Evolutionary conservation across 2,797 vertebrate species (phyloP).

Genomic region (Sebastes itinus): DNA sequence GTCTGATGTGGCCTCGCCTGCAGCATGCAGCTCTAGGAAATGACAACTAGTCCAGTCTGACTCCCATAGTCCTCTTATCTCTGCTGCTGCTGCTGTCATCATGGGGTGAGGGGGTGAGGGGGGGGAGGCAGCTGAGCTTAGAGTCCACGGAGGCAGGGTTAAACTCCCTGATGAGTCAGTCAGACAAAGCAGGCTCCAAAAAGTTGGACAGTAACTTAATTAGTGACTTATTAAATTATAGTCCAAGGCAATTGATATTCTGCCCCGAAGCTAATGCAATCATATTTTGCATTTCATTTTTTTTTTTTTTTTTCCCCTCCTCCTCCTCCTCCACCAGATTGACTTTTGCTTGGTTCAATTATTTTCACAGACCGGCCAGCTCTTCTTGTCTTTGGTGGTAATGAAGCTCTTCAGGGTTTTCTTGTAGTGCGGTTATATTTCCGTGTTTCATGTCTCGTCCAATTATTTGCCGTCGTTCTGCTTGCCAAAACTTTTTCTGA

Average conservation of each 20-base stretch:
- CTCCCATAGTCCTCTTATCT: constrained; percentile 51
- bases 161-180: constrained; percentile 63
- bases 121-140: constrained; percentile 16
- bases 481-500: constrained; percentile 32
- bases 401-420: constrained; percentile 69
- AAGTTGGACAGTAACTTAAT: constrained; percentile 80
- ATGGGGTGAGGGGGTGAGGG: neutral
- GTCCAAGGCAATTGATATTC: constrained; percentile 78
- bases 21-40: constrained; percentile 38
- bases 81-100: constrained; percentile 51
- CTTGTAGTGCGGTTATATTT: constrained; percentile 25
- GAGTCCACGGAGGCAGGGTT: constrained; percentile 40
- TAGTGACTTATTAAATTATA: constrained; percentile 80
- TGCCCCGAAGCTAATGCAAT: constrained; percentile 79
- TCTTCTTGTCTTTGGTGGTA: constrained; percentile 66
- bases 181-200: constrained; percentile 65
- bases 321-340: constrained; percentile 33
- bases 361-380: constrained; percentile 65
- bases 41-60: constrained; percentile 48
- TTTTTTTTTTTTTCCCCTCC: constrained; percentile 7
- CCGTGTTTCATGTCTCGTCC: constrained; percentile 63
- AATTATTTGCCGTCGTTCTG: constrained; percentile 74
- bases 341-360: constrained; percentile 71
- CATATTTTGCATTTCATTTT: constrained; percentile 71
- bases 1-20: constrained; percentile 52